Evolutionary conservation across 1,140 invertebrate genomes (phyloP), one percentile per base, ranked within the genome.

Genomic region (Wasmannia auropunctata): DNA sequence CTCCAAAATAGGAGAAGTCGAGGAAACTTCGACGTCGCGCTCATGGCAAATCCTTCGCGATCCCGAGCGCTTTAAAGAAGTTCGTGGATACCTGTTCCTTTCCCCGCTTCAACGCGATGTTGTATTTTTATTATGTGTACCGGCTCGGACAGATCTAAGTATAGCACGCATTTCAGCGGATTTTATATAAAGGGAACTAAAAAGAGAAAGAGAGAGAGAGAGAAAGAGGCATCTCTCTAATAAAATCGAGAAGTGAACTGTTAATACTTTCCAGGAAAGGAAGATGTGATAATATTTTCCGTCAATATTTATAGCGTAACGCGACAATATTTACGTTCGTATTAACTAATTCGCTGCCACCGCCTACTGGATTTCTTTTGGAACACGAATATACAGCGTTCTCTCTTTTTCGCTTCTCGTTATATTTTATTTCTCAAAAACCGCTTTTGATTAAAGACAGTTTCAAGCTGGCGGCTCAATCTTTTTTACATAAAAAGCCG

Each of bases 251-350:
- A 60, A 40, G 51, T 54, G 22, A 54, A n/a, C 34, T 75, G 16
- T 16, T 76, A 76, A 76, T 58, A 22, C 22, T 60, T 22, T 40
- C 34, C 7, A n/a, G 5, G 34, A 4, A 74, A 58, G 22, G 28
- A 76, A 76, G 54, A 75, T 40, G 72, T 28, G 54, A 43, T 54
- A 40, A 60, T 60, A 58, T 76, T 58, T 60, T 37, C 0, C 72
- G n/a, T 76, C 34, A 76, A 56, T 76, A 76, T 76, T 75, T 76
- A 76, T 37, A 4, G 22, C 34, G 34, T 37, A 60, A 75, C 7
- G 34, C 49, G 49, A 74, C 34, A 58, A 76, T 76, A 76, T 76
- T 75, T 75, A 60, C 22, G 10, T 22, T 60, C 16, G 34, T 40
- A 37, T 76, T 76, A 58, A 40, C 11, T n/a, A n/a, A n/a, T 22